Percentiles rank a stretch among this genome's conserved stretches.
Evolutionary conservation across 2,888 invertebrate species (phyloP).

Genomic region (Leucania comma): DNA sequence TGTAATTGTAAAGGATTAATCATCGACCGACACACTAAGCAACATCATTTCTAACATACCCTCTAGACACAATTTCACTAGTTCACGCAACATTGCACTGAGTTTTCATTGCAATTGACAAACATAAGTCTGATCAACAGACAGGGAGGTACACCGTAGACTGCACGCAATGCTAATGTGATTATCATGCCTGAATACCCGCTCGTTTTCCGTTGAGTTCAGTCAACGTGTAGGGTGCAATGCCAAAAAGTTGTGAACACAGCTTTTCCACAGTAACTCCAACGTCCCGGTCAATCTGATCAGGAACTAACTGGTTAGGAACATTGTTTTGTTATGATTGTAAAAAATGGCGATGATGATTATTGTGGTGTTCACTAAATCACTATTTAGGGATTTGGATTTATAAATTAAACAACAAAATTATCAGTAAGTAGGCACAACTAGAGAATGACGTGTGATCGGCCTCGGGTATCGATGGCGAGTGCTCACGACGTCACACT

Average conservation of each 20-base stretch:
- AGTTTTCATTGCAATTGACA: background rate
- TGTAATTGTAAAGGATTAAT: too few species aligned
- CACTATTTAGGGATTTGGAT: too few species aligned
- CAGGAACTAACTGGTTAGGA: background rate
- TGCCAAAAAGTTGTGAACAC: constrained; percentile 35
- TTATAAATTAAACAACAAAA: too few species aligned
- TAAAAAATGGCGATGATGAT: too few species aligned
- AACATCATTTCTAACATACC: too few species aligned
- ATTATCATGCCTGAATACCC: constrained; percentile 37
- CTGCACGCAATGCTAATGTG: constrained; percentile 21
- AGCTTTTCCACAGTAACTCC: background rate
- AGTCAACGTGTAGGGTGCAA: constrained; percentile 27
- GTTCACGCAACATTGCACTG: background rate
- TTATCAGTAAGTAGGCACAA: too few species aligned
- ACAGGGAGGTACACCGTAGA: background rate
- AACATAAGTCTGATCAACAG: background rate
- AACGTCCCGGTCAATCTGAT: background rate
- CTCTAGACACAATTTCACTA: background rate
- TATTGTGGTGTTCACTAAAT: too few species aligned
- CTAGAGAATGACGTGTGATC: too few species aligned
- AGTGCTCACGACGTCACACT: too few species aligned
- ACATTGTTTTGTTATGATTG: background rate
- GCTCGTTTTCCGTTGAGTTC: constrained; percentile 21
- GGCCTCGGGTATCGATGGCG: too few species aligned
- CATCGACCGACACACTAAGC: too few species aligned